Percentiles rank a stretch among this genome's conserved stretches.
Conservation (phyloP, 2,113 vertebrate species). For the Sorex araneus region DNA sequence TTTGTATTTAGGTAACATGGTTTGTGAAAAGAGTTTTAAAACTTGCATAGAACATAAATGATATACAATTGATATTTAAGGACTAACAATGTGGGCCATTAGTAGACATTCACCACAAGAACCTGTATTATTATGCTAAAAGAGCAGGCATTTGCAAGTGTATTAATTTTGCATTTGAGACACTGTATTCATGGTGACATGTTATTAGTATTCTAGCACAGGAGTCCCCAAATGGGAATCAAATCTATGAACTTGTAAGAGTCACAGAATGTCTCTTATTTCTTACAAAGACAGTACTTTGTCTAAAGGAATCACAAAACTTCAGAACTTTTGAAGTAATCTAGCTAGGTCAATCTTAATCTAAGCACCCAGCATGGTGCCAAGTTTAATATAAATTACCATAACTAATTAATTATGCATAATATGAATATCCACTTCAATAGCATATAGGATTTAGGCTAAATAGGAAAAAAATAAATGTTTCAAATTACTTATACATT, state of each 20-base stretch:
- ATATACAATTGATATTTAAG: neutral
- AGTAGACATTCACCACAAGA: neutral
- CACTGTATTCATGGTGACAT: neutral
- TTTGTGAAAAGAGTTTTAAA: neutral
- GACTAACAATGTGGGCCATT: neutral
- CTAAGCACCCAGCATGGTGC: neutral
- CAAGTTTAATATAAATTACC: slow-evolving; percentile 15
- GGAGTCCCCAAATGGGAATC: slow-evolving; percentile 4
- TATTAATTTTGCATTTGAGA: slow-evolving; percentile 20
- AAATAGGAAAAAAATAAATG: slow-evolving; percentile 3
- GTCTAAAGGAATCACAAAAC: slow-evolving; percentile 3
- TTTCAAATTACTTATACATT: slow-evolving; percentile 25
- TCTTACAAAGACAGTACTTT: neutral
- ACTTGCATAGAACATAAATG: neutral
- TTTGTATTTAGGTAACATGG: too few relatives aligned
- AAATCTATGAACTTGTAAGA: neutral
- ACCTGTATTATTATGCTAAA: neutral
- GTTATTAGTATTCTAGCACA: neutral
- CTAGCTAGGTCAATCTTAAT: neutral
- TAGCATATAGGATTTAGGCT: slow-evolving; percentile 8
- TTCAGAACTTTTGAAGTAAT: neutral
- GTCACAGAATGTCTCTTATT: neutral
- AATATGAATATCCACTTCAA: neutral
- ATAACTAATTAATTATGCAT: slow-evolving; percentile 43
- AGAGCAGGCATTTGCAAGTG: neutral